Conservation (phyloP, 2,888 invertebrate genomes). For the Mythimna albipuncta region DNA sequence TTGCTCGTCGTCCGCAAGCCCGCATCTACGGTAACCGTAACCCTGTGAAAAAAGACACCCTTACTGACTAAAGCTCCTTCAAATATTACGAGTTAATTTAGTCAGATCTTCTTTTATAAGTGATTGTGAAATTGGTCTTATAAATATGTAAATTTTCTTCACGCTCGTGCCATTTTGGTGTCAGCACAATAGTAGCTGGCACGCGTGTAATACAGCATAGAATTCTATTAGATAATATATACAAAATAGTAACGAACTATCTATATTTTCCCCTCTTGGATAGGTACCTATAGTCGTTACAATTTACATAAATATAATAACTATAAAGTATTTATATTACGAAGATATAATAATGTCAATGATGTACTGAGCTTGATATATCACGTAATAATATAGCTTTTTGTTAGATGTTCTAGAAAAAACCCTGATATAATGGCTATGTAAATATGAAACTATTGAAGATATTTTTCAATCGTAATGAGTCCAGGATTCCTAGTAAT, state of each 20-base stretch:
- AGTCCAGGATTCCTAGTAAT: conserved; percentile 17
- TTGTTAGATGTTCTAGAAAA: conserved; percentile 8
- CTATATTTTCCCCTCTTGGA: conserved; percentile 37
- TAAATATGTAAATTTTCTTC: conserved; percentile 58
- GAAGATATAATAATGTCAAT: conserved; percentile 41
- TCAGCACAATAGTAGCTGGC: conserved; percentile 48
- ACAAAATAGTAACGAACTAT: conserved; percentile 7
- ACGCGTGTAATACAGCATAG: conserved; percentile 37
- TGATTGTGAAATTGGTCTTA: conserved; percentile 38
- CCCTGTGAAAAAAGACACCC: too few species aligned
- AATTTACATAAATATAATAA: conserved; percentile 47
- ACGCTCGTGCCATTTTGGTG: conserved; percentile 47
- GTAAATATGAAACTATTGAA: conserved; percentile 16
- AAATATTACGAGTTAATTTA: conserved; percentile 7
- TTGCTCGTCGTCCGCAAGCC: too few species aligned
- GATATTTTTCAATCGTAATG: conserved; percentile 38
- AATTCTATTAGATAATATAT: conserved; percentile 14
- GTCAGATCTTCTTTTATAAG: conserved; percentile 17
- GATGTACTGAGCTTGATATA: conserved; percentile 30
- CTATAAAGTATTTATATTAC: conserved; percentile 6
- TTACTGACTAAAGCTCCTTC: neutral
- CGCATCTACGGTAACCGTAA: too few species aligned
- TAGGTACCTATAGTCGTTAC: neutral
- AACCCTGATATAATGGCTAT: conserved; percentile 2
- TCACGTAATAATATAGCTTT: conserved; percentile 15